Evolutionary conservation across 2,797 vertebrate genomes (phyloP).

Genomic region (Cygnus olor): DNA sequence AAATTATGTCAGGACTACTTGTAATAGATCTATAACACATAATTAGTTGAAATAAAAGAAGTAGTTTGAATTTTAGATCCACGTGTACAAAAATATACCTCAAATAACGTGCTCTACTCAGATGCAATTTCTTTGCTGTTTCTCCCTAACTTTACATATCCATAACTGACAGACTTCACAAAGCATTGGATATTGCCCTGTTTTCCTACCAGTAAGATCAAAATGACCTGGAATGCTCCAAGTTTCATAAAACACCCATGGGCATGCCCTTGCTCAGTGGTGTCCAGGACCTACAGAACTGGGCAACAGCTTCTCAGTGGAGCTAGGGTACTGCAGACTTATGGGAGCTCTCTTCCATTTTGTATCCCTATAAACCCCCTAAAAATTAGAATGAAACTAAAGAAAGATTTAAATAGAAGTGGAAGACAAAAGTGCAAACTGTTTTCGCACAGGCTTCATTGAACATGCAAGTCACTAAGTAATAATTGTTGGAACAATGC

Average conservation of each 20-base stretch:
- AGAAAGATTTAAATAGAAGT: neutral
- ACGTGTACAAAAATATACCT: neutral
- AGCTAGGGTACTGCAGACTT: neutral
- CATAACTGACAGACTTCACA: neutral
- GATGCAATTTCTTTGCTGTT: neutral
- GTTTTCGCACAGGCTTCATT: neutral
- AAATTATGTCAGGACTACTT: neutral
- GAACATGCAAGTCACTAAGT: neutral
- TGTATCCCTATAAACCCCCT: neutral
- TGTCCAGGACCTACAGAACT: neutral
- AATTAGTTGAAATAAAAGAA: neutral
- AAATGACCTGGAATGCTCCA: neutral
- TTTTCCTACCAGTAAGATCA: neutral
- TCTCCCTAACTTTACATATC: neutral
- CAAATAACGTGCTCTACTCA: neutral
- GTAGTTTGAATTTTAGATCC: neutral
- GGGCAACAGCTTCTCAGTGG: neutral
- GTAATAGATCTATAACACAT: neutral
- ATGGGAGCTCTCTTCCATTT: neutral
- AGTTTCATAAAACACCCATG: neutral
- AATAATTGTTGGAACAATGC: neutral
- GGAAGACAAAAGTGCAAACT: neutral
- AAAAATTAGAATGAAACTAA: neutral
- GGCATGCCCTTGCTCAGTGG: neutral
- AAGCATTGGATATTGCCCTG: neutral